Evolutionary conservation across 2,797 vertebrate species (phyloP).

Genomic region (Perdix hodgsoniae): DNA sequence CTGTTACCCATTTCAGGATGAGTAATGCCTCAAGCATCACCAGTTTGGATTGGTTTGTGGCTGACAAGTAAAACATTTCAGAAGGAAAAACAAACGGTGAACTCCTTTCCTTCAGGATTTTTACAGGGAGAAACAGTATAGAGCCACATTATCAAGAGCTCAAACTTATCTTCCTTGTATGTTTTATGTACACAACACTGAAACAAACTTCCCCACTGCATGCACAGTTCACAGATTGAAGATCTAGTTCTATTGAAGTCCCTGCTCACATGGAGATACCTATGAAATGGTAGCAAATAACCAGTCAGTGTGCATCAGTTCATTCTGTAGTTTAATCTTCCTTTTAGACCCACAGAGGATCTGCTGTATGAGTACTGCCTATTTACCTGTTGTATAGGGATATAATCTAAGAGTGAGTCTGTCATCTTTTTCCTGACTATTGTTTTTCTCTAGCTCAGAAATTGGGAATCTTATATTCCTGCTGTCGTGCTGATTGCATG

Average conservation of each 20-base stretch:
- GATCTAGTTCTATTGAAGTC: background rate
- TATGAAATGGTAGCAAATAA: background rate
- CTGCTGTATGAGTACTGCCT: background rate
- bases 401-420: background rate
- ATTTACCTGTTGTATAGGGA: background rate
- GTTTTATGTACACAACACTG: background rate
- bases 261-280: background rate
- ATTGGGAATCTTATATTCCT: background rate
- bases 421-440: background rate
- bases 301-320: background rate
- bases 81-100: background rate
- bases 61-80: background rate
- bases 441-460: conserved; percentile 7
- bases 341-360: background rate
- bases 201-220: rapidly evolving
- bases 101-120: background rate
- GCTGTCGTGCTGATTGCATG: conserved; percentile 22
- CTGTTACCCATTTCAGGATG: background rate
- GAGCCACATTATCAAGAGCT: background rate
- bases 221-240: background rate
- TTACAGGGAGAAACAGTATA: background rate
- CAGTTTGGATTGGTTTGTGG: background rate
- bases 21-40: background rate
- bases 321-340: background rate
- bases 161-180: background rate